phyloP scores from a whole-genome alignment of 2,797 vertebrate genomes.

The Phrynocephalus vlangalii region DNA sequence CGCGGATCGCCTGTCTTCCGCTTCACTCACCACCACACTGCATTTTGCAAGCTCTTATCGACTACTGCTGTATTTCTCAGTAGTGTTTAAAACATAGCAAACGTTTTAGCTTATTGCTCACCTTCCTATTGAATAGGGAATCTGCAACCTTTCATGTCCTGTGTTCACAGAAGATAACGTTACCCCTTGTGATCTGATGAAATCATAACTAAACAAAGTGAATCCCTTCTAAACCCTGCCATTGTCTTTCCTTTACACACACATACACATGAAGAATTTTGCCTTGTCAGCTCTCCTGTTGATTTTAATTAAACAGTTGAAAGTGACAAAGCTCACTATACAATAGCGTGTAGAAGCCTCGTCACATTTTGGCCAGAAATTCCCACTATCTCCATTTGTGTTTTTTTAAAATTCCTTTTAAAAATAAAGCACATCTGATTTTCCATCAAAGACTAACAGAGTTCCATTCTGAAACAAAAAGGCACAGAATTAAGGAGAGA shows the following conservation, averaged over 20 bases:
- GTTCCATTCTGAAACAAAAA: not conserved
- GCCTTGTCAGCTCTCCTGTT: conserved; percentile 19
- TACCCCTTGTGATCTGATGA: conserved; percentile 19
- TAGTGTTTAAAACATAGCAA: conserved; percentile 49
- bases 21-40: conserved; percentile 38
- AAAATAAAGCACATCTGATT: not conserved
- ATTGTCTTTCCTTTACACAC: conserved; percentile 2
- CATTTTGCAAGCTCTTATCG: conserved; percentile 20
- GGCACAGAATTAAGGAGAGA: not conserved
- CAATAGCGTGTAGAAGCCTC: not conserved
- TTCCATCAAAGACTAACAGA: conserved; percentile 9
- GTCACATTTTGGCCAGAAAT: conserved; percentile 3
- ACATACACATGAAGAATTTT: conserved; percentile 22
- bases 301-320: conserved; percentile 27
- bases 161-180: conserved; percentile 22
- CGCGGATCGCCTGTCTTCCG: conserved; percentile 26
- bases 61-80: conserved; percentile 20
- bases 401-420: not conserved
- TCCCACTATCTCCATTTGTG: not conserved
- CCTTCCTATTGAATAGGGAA: conserved; percentile 28
- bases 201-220: conserved; percentile 15
- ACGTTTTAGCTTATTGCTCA: conserved; percentile 46
- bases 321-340: conserved; percentile 6
- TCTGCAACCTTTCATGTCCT: conserved; percentile 10
- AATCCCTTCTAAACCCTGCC: conserved; percentile 13